Evolutionary conservation across 2,113 vertebrate species (phyloP).

Genomic region (Sigmodon hispidus): DNA sequence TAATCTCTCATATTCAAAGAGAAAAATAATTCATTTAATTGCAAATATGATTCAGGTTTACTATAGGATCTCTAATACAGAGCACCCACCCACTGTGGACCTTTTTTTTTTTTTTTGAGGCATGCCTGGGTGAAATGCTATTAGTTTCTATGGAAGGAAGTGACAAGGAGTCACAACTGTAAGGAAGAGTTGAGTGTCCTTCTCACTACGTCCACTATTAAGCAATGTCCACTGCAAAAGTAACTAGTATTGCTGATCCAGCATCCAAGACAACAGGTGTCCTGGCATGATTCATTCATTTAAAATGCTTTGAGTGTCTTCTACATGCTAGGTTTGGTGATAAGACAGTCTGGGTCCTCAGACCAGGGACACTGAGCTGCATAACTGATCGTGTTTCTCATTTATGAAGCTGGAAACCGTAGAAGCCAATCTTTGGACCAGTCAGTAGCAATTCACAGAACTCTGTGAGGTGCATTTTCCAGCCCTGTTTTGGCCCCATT

Average conservation of each 20-base stretch:
- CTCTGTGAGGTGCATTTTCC: neutral
- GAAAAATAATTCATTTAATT: neutral
- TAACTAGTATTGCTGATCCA: neutral
- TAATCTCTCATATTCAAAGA: slow-evolving; percentile 11
- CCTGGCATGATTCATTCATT: neutral
- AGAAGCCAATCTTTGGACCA: neutral
- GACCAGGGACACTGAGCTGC: neutral
- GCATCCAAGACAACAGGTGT: neutral
- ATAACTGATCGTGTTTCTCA: neutral
- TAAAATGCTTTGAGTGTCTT: neutral
- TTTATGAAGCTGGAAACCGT: neutral
- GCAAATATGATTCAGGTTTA: neutral
- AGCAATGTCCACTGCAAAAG: neutral
- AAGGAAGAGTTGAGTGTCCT: neutral
- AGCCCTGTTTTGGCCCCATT: neutral
- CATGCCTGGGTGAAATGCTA: neutral
- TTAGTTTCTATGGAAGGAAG: neutral
- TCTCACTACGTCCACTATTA: neutral
- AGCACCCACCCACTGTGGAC: neutral
- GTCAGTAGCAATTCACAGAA: neutral
- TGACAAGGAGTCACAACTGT: neutral
- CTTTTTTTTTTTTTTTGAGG: neutral
- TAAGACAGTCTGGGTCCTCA: neutral
- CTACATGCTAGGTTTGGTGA: neutral
- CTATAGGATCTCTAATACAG: neutral